These are phyloP conservation scores for Gambusia holbrooki DNA, from an alignment of 2,113 vertebrate genomes.

Conservation along the genomic window DNA sequence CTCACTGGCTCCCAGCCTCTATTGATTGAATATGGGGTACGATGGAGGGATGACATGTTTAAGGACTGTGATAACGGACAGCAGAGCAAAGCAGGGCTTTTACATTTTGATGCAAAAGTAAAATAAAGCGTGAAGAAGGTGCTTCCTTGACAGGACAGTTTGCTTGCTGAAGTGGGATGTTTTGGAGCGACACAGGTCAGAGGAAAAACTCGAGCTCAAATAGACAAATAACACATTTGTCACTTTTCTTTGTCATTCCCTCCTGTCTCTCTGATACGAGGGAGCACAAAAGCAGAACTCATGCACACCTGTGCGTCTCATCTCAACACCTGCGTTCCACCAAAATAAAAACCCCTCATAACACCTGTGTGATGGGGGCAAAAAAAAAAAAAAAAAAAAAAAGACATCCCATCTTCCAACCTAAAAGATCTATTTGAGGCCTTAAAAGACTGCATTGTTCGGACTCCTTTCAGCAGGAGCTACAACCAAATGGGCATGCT, in stretches of 20 bases:
- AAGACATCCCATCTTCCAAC: constrained; percentile 26
- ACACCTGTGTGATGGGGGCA: constrained; percentile 35
- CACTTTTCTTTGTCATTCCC: constrained; percentile 22
- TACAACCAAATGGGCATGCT: constrained; percentile 57
- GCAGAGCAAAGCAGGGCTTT: constrained; percentile 45
- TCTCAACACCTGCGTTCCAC: constrained; percentile 44
- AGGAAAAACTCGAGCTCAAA: constrained; percentile 24
- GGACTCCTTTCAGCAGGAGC: constrained; percentile 51
- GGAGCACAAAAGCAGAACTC: constrained; percentile 5
- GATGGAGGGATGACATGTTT: constrained; percentile 59
- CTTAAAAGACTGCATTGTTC: constrained; percentile 58
- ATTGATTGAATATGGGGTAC: constrained; percentile 69
- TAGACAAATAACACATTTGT: constrained; percentile 30
- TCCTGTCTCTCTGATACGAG: constrained; percentile 7
- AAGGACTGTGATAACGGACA: constrained; percentile 48
- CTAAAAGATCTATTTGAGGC: constrained; percentile 58
- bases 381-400: neutral
- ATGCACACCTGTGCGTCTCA: constrained; percentile 28
- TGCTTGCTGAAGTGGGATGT: constrained; percentile 17
- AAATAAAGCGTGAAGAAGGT: constrained; percentile 21
- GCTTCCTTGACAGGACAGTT: constrained; percentile 8
- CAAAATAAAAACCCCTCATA: constrained; percentile 37
- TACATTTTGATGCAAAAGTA: constrained; percentile 40
- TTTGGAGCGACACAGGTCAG: constrained; percentile 17
- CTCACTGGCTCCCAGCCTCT: constrained; percentile 71